Conservation (phyloP, 2,888 invertebrate species). For the Corythucha ciliata region DNA sequence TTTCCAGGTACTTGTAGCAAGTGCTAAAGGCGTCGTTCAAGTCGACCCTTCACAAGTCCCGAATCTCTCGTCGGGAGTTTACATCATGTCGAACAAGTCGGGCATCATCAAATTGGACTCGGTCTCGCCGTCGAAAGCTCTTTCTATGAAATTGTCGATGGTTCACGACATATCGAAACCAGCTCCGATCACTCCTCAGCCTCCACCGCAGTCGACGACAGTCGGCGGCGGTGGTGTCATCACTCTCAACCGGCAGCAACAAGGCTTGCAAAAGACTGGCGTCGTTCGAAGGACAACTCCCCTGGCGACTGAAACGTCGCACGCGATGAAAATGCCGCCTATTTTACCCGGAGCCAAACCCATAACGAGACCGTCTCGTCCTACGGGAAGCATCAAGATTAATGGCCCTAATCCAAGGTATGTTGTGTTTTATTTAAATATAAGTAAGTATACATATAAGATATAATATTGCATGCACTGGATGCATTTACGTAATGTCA, state of each 20-base stretch:
- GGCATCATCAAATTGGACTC: slow-evolving; percentile 42
- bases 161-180: slow-evolving; percentile 23
- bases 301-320: too few species aligned
- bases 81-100: slow-evolving; percentile 67
- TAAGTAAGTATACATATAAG: background rate
- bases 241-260: slow-evolving; percentile 20
- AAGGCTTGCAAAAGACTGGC: slow-evolving; percentile 18
- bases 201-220: background rate
- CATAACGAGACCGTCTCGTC: background rate
- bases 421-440: too few species aligned
- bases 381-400: slow-evolving; percentile 15
- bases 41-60: slow-evolving; percentile 66
- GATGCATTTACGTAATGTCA: too few species aligned
- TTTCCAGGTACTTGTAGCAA: slow-evolving; percentile 44
- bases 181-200: background rate
- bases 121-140: slow-evolving; percentile 30
- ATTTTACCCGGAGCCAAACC: slow-evolving; percentile 8
- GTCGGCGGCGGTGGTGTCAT: too few species aligned
- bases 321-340: background rate
- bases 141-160: slow-evolving; percentile 27
- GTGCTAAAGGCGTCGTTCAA: slow-evolving; percentile 60
- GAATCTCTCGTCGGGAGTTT: slow-evolving; percentile 44
- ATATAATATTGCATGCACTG: background rate
- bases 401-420: slow-evolving; percentile 23
- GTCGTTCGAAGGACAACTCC: slow-evolving; percentile 20